phyloP scores from a whole-genome alignment of 2,888 invertebrate genomes.

The Standfussiana lucernea region DNA sequence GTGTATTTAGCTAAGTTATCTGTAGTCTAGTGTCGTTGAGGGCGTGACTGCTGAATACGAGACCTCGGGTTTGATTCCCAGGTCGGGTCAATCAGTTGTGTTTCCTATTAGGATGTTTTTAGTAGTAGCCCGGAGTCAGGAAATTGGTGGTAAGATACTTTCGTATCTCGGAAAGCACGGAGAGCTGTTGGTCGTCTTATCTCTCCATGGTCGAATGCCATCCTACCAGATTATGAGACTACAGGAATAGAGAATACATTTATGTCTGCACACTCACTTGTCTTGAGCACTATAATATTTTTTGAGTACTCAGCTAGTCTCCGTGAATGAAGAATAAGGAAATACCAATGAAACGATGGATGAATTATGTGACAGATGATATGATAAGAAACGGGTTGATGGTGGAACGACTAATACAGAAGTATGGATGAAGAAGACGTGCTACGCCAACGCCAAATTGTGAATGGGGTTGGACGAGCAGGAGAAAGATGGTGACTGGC shows the following conservation, averaged over 20 bases:
- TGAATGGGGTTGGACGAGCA: not conserved
- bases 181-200: not conserved
- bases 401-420: not conserved
- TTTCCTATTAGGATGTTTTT: not conserved
- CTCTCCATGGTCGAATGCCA: not conserved
- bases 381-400: not conserved
- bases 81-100: not conserved
- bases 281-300: not conserved
- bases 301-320: not conserved
- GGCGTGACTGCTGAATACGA: not conserved
- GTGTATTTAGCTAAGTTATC: not conserved
- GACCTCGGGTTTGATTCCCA: not conserved
- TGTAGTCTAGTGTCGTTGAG: not conserved
- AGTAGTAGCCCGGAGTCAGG: not conserved
- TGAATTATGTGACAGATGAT: not conserved
- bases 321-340: not conserved
- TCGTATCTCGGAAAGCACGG: not conserved
- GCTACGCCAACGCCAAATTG: not conserved
- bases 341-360: not conserved
- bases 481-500: not conserved
- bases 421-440: not conserved
- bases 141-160: not conserved
- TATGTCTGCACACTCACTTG: not conserved
- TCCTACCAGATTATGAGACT: not conserved
- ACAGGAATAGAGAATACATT: not conserved